These are phyloP conservation scores for Atherinosoma microstoma DNA, from an alignment of 2,797 vertebrate genomes.

Conservation along the genomic window DNA sequence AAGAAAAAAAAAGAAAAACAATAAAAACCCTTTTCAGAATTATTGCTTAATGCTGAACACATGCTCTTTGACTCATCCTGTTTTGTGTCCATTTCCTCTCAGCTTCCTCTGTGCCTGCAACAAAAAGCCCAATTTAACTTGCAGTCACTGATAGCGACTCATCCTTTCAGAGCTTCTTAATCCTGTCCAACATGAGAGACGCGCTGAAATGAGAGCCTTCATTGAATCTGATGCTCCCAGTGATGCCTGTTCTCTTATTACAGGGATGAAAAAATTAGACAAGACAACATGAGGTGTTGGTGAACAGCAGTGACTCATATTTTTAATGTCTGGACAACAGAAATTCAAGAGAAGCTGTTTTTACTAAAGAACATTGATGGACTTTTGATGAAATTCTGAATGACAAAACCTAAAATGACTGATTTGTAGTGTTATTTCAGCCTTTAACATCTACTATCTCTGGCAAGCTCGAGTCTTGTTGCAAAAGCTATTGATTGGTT, in stretches of 20 bases:
- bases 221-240: constrained; percentile 17
- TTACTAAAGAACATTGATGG: not conserved
- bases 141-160: constrained; percentile 3
- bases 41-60: not conserved
- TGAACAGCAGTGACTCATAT: constrained; percentile 19
- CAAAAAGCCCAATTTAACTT: not conserved
- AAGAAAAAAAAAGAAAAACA: no score
- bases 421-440: not conserved
- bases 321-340: not conserved
- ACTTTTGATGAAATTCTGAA: not conserved
- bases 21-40: not conserved
- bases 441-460: not conserved
- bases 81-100: not conserved
- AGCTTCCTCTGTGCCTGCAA: not conserved
- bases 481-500: not conserved
- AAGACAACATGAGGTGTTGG: not conserved
- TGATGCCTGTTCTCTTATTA: constrained; percentile 36
- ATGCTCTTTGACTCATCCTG: not conserved
- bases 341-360: not conserved
- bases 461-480: not conserved
- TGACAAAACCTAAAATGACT: not conserved
- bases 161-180: constrained; percentile 11
- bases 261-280: constrained; percentile 8
- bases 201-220: constrained; percentile 26
- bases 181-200: not conserved